These are phyloP conservation scores for Pseudorasbora parva DNA, from an alignment of 2,113 vertebrate genomes.

Conservation along the genomic window DNA sequence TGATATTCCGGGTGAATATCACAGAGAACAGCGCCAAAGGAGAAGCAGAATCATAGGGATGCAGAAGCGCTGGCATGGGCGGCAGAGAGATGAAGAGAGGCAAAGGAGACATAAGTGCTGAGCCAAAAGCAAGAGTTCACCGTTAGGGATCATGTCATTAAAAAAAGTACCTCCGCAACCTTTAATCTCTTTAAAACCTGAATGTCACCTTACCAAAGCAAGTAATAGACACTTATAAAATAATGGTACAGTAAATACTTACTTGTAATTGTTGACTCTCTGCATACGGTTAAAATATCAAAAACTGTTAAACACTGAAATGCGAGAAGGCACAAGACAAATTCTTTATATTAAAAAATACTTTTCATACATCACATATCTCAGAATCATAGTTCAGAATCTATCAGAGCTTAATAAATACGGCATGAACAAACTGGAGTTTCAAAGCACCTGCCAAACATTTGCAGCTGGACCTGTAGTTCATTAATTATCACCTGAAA, in stretches of 20 bases:
- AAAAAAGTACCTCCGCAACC: neutral
- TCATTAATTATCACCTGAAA: neutral
- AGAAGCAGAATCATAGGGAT: slow-evolving; percentile 17
- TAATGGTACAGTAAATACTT: slow-evolving; percentile 43
- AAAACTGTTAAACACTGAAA: slow-evolving; percentile 28
- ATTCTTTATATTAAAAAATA: slow-evolving; percentile 35
- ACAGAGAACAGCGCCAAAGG: neutral
- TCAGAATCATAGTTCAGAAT: neutral
- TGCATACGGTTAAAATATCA: slow-evolving; percentile 33
- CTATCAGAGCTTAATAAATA: neutral
- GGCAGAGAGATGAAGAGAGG: slow-evolving; percentile 31
- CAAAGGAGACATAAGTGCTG: slow-evolving; percentile 29
- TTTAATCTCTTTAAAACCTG: neutral
- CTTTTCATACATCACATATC: neutral
- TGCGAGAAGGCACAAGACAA: slow-evolving; percentile 36
- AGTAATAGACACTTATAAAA: slow-evolving; percentile 4
- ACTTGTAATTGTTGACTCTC: slow-evolving; percentile 2
- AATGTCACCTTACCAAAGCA: neutral
- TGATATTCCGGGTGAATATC: slow-evolving; percentile 53
- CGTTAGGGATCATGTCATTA: slow-evolving; percentile 8
- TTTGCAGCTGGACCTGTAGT: neutral
- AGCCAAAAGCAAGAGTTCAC: slow-evolving; percentile 33
- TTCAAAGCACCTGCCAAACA: too few species aligned
- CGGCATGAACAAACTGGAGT: neutral
- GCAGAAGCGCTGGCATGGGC: slow-evolving; percentile 32